These are phyloP conservation scores for Bugulina stolonifera DNA, from an alignment of 2,888 invertebrate genomes.

Conservation along the genomic window DNA sequence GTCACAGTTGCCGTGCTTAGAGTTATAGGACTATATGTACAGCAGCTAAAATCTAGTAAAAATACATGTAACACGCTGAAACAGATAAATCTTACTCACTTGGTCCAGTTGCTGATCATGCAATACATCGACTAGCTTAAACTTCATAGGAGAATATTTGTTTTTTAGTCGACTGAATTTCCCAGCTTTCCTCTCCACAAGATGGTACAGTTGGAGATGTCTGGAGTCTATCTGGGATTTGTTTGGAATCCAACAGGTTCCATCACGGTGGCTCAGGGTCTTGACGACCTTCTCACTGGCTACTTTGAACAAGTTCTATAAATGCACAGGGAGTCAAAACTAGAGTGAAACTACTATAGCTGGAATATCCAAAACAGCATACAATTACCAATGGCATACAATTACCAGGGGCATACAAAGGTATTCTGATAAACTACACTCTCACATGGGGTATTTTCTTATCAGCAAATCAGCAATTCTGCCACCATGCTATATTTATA, in stretches of 20 bases:
- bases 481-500: too few species aligned
- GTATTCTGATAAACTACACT: not conserved
- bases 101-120: not conserved
- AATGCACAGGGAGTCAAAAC: not conserved
- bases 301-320: not conserved
- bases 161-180: not conserved
- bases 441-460: too few species aligned
- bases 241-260: not conserved
- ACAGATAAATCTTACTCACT: too few species aligned
- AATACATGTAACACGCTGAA: too few species aligned
- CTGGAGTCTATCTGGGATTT: not conserved
- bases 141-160: not conserved
- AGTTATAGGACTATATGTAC: not conserved
- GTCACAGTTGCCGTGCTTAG: too few species aligned
- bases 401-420: not conserved
- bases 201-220: not conserved
- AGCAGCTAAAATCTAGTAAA: too few species aligned
- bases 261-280: not conserved
- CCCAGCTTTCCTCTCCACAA: not conserved
- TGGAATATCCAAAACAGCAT: too few species aligned
- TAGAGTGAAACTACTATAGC: too few species aligned
- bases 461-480: too few species aligned
- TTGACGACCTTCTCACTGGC: not conserved
- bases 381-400: too few species aligned
- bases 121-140: not conserved